Conservation (phyloP, 2,888 invertebrate genomes). For the Nycteola revayana region DNA sequence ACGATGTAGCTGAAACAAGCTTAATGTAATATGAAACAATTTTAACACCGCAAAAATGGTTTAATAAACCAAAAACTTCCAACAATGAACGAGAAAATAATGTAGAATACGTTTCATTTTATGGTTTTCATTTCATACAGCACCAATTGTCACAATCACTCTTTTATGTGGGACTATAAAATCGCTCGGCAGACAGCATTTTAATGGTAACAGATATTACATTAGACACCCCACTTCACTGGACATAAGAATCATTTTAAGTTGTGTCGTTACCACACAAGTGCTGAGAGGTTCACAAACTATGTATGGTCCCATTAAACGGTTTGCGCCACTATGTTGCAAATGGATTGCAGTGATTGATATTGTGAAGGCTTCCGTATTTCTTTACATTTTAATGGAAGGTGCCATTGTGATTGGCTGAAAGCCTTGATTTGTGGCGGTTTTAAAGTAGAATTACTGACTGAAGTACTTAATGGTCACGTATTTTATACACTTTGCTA, state of each 20-base stretch:
- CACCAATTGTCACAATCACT: slow-evolving; percentile 18
- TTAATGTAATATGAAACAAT: no score
- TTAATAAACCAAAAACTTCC: no score
- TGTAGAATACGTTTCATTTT: slow-evolving; percentile 20
- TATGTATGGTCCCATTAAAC: slow-evolving; percentile 12
- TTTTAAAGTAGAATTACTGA: no score
- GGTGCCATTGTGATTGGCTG: neutral
- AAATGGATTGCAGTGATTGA: slow-evolving; percentile 24
- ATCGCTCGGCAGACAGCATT: slow-evolving; percentile 2
- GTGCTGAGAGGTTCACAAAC: neutral
- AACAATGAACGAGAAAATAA: slow-evolving; percentile 11
- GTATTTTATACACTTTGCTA: no score
- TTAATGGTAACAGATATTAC: neutral
- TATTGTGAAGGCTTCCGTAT: slow-evolving; percentile 9
- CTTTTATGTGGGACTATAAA: slow-evolving; percentile 23
- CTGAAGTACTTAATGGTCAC: no score
- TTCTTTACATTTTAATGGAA: neutral
- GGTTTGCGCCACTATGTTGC: slow-evolving; percentile 28
- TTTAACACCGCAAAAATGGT: no score
- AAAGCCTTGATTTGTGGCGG: neutral
- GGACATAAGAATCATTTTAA: neutral
- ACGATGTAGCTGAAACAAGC: no score
- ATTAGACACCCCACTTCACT: neutral
- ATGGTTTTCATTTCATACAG: slow-evolving; percentile 19
- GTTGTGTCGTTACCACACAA: neutral